Evolutionary conservation across 2,113 vertebrate species (phyloP).

Genomic region (Zingel zingel): DNA sequence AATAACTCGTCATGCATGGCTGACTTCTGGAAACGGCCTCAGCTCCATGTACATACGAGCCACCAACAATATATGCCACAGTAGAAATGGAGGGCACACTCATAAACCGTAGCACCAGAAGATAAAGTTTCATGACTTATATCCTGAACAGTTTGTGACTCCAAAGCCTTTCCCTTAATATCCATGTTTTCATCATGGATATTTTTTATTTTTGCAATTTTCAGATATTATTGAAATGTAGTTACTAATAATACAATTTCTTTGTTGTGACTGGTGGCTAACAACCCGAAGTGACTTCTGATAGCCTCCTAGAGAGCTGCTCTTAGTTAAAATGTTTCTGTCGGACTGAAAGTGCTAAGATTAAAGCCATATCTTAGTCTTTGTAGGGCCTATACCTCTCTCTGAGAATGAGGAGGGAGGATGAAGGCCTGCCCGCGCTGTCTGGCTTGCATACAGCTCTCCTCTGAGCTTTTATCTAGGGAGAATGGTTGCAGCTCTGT

Average conservation of each 20-base stretch:
- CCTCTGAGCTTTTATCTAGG: slow-evolving; percentile 84
- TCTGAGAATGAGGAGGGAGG: slow-evolving; percentile 67
- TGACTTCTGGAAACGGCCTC: slow-evolving; percentile 61
- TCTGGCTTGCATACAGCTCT: slow-evolving; percentile 67
- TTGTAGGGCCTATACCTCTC: slow-evolving; percentile 70
- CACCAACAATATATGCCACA: slow-evolving; percentile 18
- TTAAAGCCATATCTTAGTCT: slow-evolving; percentile 78
- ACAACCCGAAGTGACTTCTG: slow-evolving; percentile 59
- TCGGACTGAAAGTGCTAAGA: slow-evolving; percentile 72
- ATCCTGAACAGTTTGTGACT: slow-evolving; percentile 5
- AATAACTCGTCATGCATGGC: slow-evolving; percentile 76
- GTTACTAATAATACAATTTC: slow-evolving; percentile 36
- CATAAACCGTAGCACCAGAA: slow-evolving; percentile 6
- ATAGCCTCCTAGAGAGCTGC: slow-evolving; percentile 46
- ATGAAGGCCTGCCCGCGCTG: slow-evolving; percentile 71
- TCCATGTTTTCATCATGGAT: slow-evolving; percentile 5
- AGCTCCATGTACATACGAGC: slow-evolving; percentile 25
- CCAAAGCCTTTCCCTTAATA: background rate
- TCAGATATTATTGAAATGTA: slow-evolving; percentile 12
- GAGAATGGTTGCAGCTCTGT: slow-evolving; percentile 71
- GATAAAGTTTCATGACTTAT: slow-evolving; percentile 22
- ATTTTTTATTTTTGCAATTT: slow-evolving; percentile 16
- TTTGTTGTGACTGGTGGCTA: slow-evolving; percentile 61
- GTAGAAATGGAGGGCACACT: slow-evolving; percentile 13
- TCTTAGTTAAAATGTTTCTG: slow-evolving; percentile 58